Percentiles rank a stretch among this genome's conserved stretches.
These are phyloP conservation scores for Aldabrachelys gigantea DNA, from an alignment of 2,113 vertebrate genomes.

Conservation along the genomic window DNA sequence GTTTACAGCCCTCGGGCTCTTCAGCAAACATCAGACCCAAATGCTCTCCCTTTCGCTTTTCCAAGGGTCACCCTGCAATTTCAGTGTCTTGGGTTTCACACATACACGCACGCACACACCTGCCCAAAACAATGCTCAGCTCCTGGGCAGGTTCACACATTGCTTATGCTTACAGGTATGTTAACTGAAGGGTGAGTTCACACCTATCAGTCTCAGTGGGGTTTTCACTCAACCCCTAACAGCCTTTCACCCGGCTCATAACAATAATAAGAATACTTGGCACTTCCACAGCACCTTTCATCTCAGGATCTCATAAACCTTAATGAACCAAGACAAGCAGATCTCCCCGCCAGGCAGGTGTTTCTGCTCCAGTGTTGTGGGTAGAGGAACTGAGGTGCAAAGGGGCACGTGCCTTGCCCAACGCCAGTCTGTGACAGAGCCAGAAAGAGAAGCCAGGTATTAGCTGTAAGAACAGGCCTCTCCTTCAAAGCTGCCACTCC, in stretches of 20 bases:
- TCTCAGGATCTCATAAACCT: background rate
- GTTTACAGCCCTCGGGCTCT: background rate
- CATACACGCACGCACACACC: too few relatives aligned
- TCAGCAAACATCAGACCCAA: background rate
- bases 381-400: background rate
- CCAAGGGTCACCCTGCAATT: background rate
- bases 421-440: background rate
- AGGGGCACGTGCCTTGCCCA: background rate
- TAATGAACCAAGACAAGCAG: background rate
- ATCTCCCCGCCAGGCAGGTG: background rate
- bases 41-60: background rate
- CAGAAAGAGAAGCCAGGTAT: background rate
- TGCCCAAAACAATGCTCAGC: too few relatives aligned
- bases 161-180: too few relatives aligned
- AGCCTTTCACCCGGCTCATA: background rate
- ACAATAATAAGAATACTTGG: background rate
- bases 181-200: background rate
- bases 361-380: fast-evolving
- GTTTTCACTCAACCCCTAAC: background rate
- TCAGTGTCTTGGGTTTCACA: background rate
- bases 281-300: background rate
- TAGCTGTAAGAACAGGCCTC: background rate
- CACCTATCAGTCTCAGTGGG: background rate
- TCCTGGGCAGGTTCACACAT: background rate
- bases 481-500: background rate